A percentile compares a stretch with the other conserved stretches of the same genome.
phyloP scores from a whole-genome alignment of 2,797 vertebrate genomes.

The Gallinago stenura region DNA sequence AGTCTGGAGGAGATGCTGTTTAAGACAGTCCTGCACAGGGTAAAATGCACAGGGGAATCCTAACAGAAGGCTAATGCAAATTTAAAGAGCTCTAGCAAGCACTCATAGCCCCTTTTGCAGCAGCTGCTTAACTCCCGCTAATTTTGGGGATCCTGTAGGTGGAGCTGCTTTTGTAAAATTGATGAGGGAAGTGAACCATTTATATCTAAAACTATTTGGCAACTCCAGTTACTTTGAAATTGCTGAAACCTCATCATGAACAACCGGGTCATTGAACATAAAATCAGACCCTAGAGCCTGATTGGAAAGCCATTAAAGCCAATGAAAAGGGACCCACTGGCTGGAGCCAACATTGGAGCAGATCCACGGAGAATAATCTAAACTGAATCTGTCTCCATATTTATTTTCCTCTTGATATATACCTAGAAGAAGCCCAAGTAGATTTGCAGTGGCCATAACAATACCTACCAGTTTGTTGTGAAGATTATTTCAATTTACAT shows the following conservation, averaged over 20 bases:
- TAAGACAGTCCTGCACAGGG: background rate
- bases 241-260: slow-evolving; percentile 31
- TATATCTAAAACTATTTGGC: background rate
- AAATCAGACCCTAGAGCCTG: slow-evolving; percentile 26
- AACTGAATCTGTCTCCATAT: slow-evolving; percentile 11
- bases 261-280: slow-evolving; percentile 25
- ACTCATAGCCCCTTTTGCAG: background rate
- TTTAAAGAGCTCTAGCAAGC: background rate
- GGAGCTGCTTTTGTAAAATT: slow-evolving; percentile 45
- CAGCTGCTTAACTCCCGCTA: background rate
- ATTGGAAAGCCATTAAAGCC: slow-evolving; percentile 43
- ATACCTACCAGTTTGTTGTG: background rate
- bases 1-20: background rate
- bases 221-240: slow-evolving; percentile 22
- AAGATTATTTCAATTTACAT: background rate
- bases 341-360: background rate
- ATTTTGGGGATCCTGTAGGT: slow-evolving; percentile 11
- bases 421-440: background rate
- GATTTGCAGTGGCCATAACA: background rate
- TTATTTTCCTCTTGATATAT: slow-evolving; percentile 50
- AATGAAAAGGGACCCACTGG: background rate
- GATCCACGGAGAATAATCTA: background rate
- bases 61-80: slow-evolving; percentile 5
- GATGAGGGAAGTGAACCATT: background rate
- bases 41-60: background rate